Base-by-base conservation (phyloP, 2,888 invertebrate species). In the Chymomyza caudatula region DNA sequence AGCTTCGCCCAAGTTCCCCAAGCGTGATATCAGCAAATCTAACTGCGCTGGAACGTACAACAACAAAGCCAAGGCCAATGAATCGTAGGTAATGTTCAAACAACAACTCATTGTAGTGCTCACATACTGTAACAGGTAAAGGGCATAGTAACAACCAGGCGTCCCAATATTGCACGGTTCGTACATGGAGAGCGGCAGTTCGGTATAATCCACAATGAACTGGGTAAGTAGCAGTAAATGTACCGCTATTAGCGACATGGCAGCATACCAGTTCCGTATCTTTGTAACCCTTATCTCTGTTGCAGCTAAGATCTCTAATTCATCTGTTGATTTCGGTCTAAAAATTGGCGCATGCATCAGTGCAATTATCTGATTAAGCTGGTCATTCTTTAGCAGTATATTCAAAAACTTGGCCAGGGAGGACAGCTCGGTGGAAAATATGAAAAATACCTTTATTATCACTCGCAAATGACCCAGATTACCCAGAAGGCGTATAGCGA, bases 11-110 rank as follows among this genome's bases (percentile, higher is more conserved):
- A 88, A 64, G 4, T 64, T 72, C 53, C 83, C 59, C 56, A 88
- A 60, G 0, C 89, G 84, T 11, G 73, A 15, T 1, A 60, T 68
- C 51, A 89, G 61, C 47, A 89, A 81, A 22, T 79, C 68, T 29
- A 88, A 60, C 49, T 89, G 87, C 0, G 69, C 68, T 20, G 69
- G 76, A 1, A 85, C 8, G 20, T 77, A 82, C 11, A 77, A 71
- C 5, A 87, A 71, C 25, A 88, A 69, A 0, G 83, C 44, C 20
- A 62, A 58, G 0, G 69, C 49, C 61, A 78, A 52, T 1, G 89
- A 72, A 19, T 88, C 89, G 25, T 75, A 88, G 19, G 82, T 73
- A 6, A 89, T 80, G 58, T 89, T 87, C 0, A 85, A 11, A 37
- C 73, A 74, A 63, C 88, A 86, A 5, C 78, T 67, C 0, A 77